These are phyloP conservation scores for Falco cherrug DNA, from an alignment of 2,797 vertebrate genomes.

Conservation along the genomic window DNA sequence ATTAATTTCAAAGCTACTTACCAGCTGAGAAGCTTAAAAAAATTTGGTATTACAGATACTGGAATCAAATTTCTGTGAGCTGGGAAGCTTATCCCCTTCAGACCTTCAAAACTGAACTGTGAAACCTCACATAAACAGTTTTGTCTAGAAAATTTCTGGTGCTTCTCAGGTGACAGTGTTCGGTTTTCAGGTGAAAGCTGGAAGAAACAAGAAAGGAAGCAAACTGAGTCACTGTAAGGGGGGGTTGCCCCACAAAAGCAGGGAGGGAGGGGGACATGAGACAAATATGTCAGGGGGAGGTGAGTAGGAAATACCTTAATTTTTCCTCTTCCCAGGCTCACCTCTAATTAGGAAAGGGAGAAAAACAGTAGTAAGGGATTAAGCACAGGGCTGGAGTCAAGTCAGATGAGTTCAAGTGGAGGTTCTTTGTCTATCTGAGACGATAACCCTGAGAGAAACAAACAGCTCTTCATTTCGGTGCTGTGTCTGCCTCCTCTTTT, in stretches of 20 bases:
- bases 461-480: constrained; percentile 15
- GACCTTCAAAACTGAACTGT: constrained; percentile 23
- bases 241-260: neutral
- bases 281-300: neutral
- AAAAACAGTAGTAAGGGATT: neutral
- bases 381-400: neutral
- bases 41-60: neutral
- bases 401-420: constrained; percentile 33
- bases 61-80: constrained; percentile 1
- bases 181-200: constrained; percentile 1
- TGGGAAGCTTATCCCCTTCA: constrained; percentile 7
- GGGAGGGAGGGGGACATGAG: neutral
- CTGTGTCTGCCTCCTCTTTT: constrained; percentile 1
- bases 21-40: constrained; percentile 15
- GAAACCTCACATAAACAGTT: constrained; percentile 45
- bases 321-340: neutral
- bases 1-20: constrained; percentile 46
- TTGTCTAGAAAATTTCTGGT: constrained; percentile 29
- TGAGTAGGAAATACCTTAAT: neutral
- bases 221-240: neutral
- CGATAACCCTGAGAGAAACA: constrained; percentile 30
- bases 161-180: neutral
- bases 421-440: constrained; percentile 18
- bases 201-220: neutral
- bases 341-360: neutral